These are phyloP conservation scores for Corythoichthys intestinalis DNA, from an alignment of 2,113 vertebrate genomes.

Conservation along the genomic window DNA sequence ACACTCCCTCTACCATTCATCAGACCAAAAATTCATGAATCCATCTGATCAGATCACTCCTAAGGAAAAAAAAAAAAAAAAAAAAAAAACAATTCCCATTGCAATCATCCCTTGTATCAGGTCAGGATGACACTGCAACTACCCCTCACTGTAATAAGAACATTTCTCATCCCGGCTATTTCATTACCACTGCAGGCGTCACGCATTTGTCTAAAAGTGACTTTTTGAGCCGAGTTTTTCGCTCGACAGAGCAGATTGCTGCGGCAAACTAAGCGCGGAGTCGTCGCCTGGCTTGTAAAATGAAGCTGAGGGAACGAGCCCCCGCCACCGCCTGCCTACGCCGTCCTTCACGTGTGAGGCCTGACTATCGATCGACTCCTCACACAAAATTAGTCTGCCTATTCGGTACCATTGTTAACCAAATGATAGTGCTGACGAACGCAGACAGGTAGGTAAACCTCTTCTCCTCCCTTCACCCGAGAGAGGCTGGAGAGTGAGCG, in stretches of 20 bases:
- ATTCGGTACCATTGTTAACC: slow-evolving; percentile 39
- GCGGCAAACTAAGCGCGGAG: not conserved
- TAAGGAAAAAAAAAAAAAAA: not conserved
- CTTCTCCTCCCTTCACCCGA: slow-evolving; percentile 46
- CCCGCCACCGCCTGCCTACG: not conserved
- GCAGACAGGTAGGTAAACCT: slow-evolving; percentile 29
- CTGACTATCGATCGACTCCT: slow-evolving; percentile 43
- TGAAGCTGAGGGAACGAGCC: slow-evolving; percentile 7
- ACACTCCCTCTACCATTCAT: too few relatives aligned
- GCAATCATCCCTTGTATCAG: not conserved
- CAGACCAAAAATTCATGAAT: not conserved
- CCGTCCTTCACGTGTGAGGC: slow-evolving; percentile 18
- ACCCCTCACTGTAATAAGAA: not conserved
- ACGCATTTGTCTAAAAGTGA: not conserved
- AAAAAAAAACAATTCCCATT: not conserved
- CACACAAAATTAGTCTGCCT: slow-evolving; percentile 9
- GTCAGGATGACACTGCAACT: not conserved
- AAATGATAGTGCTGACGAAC: slow-evolving; percentile 44
- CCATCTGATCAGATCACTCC: not conserved
- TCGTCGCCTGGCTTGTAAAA: slow-evolving; percentile 7
- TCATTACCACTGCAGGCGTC: not conserved
- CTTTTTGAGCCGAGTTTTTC: slow-evolving; percentile 1
- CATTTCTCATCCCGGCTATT: not conserved
- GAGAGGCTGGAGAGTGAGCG: slow-evolving; percentile 45
- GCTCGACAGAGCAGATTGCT: not conserved